Conservation (phyloP, 2,113 vertebrate genomes). For the Bombycilla garrulus region DNA sequence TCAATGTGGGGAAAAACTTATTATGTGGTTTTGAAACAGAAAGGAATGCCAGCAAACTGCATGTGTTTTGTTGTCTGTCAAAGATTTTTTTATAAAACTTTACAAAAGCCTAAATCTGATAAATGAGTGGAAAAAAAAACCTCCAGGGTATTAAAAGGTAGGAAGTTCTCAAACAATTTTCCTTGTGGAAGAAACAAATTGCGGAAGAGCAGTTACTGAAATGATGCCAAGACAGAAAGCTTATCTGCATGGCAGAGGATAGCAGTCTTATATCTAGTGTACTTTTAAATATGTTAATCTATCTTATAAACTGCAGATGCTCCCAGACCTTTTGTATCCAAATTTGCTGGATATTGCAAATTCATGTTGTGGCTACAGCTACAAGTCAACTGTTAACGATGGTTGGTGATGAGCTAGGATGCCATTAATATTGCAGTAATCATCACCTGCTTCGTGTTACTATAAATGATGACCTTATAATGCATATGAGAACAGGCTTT, state of each 20-base stretch:
- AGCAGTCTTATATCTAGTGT: not conserved
- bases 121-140: conserved; percentile 39
- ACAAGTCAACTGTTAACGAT: not conserved
- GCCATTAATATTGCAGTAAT: not conserved
- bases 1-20: conserved; percentile 41
- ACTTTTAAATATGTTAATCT: not conserved
- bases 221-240: not conserved
- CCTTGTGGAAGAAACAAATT: conserved; percentile 27
- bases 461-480: not conserved
- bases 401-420: not conserved
- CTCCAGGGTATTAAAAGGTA: conserved; percentile 59
- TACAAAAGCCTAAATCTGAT: conserved; percentile 21
- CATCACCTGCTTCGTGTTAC: not conserved
- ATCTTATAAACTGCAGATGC: not conserved
- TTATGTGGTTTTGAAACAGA: conserved; percentile 32
- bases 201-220: not conserved
- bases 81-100: not conserved
- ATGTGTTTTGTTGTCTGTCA: conserved; percentile 2
- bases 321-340: not conserved
- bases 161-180: conserved; percentile 24
- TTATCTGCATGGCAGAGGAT: not conserved
- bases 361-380: not conserved
- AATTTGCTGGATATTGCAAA: not conserved
- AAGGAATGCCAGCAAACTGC: conserved; percentile 10
- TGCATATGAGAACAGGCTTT: not conserved